Evolutionary conservation across 1,140 invertebrate species (phyloP).

Genomic region (Archivesica marissinica): DNA sequence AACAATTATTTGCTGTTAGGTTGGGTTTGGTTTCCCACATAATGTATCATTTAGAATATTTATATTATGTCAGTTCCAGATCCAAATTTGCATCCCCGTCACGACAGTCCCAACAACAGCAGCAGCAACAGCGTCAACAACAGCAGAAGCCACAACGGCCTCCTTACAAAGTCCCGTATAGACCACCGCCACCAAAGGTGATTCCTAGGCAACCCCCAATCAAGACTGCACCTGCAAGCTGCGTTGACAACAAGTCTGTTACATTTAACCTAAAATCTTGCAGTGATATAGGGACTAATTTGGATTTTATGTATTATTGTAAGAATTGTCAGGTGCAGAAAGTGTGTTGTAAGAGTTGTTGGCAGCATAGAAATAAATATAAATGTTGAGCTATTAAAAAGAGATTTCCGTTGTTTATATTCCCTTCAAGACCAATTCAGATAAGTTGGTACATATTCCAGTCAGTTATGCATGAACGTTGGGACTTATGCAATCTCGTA

Average conservation of each 20-base stretch:
- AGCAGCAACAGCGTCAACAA: not conserved
- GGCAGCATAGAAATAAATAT: not conserved
- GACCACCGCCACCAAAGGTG: not conserved
- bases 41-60: not conserved
- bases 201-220: not conserved
- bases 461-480: too few relatives aligned
- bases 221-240: slow-evolving; percentile 2
- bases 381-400: too few relatives aligned
- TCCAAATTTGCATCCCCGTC: not conserved
- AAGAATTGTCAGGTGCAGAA: not conserved
- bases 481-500: too few relatives aligned
- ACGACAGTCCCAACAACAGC: not conserved
- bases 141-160: not conserved
- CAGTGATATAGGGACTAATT: not conserved
- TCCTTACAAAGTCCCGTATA: not conserved
- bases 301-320: not conserved
- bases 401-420: too few relatives aligned
- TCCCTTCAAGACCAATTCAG: too few relatives aligned
- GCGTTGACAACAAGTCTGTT: not conserved
- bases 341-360: slow-evolving; percentile 41
- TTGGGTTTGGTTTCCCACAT: too few relatives aligned
- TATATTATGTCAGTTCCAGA: not conserved
- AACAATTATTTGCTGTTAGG: too few relatives aligned
- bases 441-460: too few relatives aligned
- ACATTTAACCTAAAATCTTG: slow-evolving; percentile 11